These are phyloP conservation scores for Chrysolophus pictus DNA, from an alignment of 2,797 vertebrate genomes.

Conservation along the genomic window DNA sequence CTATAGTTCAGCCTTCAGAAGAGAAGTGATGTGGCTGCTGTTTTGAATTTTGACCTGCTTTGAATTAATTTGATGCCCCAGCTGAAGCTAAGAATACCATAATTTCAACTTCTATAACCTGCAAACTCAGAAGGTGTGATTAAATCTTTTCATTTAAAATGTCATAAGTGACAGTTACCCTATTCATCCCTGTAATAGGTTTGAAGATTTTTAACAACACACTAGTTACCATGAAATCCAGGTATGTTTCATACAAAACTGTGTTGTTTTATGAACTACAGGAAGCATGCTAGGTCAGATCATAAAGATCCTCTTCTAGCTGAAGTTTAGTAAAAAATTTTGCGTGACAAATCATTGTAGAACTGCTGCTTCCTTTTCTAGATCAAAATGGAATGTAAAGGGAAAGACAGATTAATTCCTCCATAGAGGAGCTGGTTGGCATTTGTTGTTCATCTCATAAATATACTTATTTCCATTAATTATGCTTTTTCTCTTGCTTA, in stretches of 20 bases:
- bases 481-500: background rate
- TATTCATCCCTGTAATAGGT: background rate
- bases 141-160: background rate
- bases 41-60: background rate
- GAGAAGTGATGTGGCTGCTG: background rate
- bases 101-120: background rate
- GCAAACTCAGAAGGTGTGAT: background rate
- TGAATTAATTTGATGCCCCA: background rate
- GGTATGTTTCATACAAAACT: background rate
- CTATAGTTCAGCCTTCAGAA: background rate
- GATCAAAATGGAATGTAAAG: background rate
- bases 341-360: background rate
- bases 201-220: background rate
- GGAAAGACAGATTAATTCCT: background rate
- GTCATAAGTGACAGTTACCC: background rate
- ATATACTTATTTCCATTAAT: background rate
- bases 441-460: background rate
- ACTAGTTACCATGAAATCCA: background rate
- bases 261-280: background rate
- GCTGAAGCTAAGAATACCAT: background rate
- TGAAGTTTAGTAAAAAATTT: background rate
- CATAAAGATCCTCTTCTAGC: background rate
- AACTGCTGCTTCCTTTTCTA: background rate
- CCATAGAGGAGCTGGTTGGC: background rate
- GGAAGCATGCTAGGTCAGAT: background rate